Evolutionary conservation across 2,113 vertebrate genomes (phyloP).

Genomic region (Tetrao urogallus): DNA sequence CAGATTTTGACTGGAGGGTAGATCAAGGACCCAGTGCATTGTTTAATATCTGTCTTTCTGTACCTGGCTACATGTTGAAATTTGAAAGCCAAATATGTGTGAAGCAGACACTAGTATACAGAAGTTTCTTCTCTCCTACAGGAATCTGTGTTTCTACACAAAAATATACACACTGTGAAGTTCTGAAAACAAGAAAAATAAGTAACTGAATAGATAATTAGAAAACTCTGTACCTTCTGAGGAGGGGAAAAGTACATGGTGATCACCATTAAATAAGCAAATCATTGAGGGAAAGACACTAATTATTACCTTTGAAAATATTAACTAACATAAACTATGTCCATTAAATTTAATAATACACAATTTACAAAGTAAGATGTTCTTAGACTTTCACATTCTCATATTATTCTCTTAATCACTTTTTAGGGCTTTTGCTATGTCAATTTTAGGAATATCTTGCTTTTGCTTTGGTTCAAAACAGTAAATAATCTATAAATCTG

Average conservation of each 20-base stretch:
- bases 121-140: neutral
- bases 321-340: neutral
- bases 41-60: neutral
- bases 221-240: neutral
- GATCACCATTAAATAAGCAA: neutral
- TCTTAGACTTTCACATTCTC: neutral
- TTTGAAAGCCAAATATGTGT: neutral
- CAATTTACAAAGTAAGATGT: neutral
- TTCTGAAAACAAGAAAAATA: neutral
- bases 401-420: neutral
- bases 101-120: neutral
- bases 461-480: neutral
- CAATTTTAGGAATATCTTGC: neutral
- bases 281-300: neutral
- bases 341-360: neutral
- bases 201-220: neutral
- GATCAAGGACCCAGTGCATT: neutral
- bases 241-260: neutral
- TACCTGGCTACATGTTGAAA: neutral
- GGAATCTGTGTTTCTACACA: neutral
- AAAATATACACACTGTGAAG: neutral
- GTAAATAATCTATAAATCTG: neutral
- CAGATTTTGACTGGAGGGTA: neutral
- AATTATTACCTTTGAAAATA: neutral
- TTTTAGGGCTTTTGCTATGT: neutral